Evolutionary conservation across 2,888 invertebrate species (phyloP).

Genomic region (Metellina segmentata): DNA sequence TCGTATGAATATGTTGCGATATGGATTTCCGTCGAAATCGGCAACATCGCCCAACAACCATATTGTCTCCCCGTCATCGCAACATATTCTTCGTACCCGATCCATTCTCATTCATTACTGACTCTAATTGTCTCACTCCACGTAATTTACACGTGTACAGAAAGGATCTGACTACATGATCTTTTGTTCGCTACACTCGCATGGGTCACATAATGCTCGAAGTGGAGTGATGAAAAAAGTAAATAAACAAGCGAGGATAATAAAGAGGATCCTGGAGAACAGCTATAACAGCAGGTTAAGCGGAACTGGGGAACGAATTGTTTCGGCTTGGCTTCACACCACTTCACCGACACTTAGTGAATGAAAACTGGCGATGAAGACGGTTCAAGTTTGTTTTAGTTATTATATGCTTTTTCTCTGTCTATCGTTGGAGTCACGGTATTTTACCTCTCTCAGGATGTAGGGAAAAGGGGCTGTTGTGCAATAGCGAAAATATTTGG

Average conservation of each 20-base stretch:
- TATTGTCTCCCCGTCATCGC: slow-evolving; percentile 35
- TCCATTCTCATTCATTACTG: slow-evolving; percentile 63
- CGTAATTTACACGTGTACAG: slow-evolving; percentile 53
- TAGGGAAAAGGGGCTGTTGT: slow-evolving; percentile 34
- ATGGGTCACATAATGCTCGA: slow-evolving; percentile 46
- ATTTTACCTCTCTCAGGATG: slow-evolving; percentile 57
- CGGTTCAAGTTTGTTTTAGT: slow-evolving; percentile 72
- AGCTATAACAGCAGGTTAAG: slow-evolving; percentile 73
- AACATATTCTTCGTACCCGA: slow-evolving; percentile 25
- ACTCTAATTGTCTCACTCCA: slow-evolving; percentile 40
- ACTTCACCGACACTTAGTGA: slow-evolving; percentile 70
- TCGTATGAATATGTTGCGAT: no score
- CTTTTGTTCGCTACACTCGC: slow-evolving; percentile 60
- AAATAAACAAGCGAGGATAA: slow-evolving; percentile 53
- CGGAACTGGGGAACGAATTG: slow-evolving; percentile 75
- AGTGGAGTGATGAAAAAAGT: slow-evolving; percentile 35
- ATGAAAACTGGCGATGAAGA: slow-evolving; percentile 72
- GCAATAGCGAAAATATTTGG: slow-evolving; percentile 6
- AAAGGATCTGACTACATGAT: slow-evolving; percentile 31
- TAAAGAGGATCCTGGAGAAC: slow-evolving; percentile 44
- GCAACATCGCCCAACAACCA: background rate
- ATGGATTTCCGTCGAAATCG: background rate
- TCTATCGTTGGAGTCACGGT: slow-evolving; percentile 44
- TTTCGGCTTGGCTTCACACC: slow-evolving; percentile 75
- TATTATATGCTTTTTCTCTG: slow-evolving; percentile 22